A percentile compares a stretch with the other conserved stretches of the same genome.
phyloP scores from a whole-genome alignment of 2,888 invertebrate genomes.

The Lacanobia wlatinum region DNA sequence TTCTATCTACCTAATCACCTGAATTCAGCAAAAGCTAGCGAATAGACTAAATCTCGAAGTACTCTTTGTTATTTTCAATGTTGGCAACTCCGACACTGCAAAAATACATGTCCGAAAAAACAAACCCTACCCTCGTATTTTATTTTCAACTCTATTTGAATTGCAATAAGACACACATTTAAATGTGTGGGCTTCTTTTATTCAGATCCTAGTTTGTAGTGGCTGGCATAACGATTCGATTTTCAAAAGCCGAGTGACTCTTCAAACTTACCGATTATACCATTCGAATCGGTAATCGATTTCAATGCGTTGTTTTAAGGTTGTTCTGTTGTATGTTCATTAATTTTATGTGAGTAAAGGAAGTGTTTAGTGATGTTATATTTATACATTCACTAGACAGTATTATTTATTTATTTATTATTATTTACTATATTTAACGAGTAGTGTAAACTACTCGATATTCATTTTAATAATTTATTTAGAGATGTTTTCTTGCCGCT shows the following conservation, averaged over 20 bases:
- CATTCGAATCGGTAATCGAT: conserved; percentile 69
- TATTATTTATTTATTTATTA: too few species aligned
- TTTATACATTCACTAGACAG: background rate
- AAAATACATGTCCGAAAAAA: conserved; percentile 38
- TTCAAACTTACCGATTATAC: conserved; percentile 78
- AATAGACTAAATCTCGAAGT: conserved; percentile 7
- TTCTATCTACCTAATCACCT: conserved; percentile 13
- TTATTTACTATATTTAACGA: too few species aligned
- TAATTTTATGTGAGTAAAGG: background rate
- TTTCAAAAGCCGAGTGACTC: conserved; percentile 82
- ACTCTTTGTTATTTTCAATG: conserved; percentile 32
- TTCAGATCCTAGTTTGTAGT: conserved; percentile 29
- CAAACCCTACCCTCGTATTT: background rate
- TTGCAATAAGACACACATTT: conserved; percentile 3
- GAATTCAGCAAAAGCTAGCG: conserved; percentile 10
- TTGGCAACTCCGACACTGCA: conserved; percentile 15
- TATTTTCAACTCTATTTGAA: conserved; percentile 32
- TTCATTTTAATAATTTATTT: background rate
- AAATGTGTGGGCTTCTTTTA: conserved; percentile 11
- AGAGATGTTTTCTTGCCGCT: background rate
- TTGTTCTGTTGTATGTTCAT: background rate
- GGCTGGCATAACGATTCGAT: conserved; percentile 77
- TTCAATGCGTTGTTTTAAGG: conserved; percentile 49
- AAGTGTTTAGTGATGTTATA: background rate
- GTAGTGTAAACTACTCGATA: too few species aligned